Base-by-base conservation (phyloP, 2,888 invertebrate genomes). In the Sarcophaga subvicina region DNA sequence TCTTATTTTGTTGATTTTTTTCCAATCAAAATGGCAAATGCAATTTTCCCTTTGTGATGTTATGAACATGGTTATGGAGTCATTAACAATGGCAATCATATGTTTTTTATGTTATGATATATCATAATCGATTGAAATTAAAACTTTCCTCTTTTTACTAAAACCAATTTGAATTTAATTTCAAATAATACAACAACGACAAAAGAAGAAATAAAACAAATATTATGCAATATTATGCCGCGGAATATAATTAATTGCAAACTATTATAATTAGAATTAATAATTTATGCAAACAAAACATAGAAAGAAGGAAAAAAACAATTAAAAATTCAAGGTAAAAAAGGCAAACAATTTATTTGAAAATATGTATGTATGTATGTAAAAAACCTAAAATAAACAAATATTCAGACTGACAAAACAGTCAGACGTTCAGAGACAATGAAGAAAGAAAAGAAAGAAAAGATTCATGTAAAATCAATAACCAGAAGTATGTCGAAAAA, bases 261-360 rank as follows among this genome's bases (percentile, higher is more conserved):
- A 63, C 25, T 11, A 27, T 63, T 10, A 37, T 62, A 79, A 66
- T 77, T 63, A 80, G 72, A 80, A 73, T 67, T 64, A 17, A 37
- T 71, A 85, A 80, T 72, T 77, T 77, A 85, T 80, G 72, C 80
- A 80, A 67, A 60, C 49, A 76, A 62, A 62, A 45, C 4, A 73
- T 22, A 5, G 25, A 49, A 66, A 76, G 25, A 66, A 17, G 27
- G n/a, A 49, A 54, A 76, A 54, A 66, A 17, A 45, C 20, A 59
- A 25, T 47, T 62, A 69, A 54, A 60, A 75, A 75, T 75, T 81
- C 81, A 80, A 80, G 80, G 82, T 82, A 82, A 82, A 66, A 66
- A 66, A 60, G 8, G 8, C 75, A 75, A 63, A 47, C 14, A 62
- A 72, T 63, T 27, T 22, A 22, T 66, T 72, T 66, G 22, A 37